These are phyloP conservation scores for Rhynchophorus ferrugineus DNA, from an alignment of 1,140 invertebrate species.

Conservation along the genomic window DNA sequence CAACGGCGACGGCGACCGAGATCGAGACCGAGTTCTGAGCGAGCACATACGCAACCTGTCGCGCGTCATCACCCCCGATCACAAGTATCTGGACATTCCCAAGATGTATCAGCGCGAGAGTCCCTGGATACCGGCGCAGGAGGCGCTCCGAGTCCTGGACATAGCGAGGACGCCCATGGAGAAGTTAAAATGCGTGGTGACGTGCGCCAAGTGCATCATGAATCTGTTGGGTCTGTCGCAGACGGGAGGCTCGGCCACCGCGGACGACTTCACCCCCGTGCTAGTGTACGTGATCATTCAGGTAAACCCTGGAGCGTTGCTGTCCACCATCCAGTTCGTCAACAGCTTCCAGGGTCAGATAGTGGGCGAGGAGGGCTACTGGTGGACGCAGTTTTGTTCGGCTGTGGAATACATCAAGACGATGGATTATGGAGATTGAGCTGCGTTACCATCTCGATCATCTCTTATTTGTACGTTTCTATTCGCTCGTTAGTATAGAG, in stretches of 20 bases:
- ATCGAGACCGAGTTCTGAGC: conserved; percentile 79
- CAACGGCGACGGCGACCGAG: conserved; percentile 91
- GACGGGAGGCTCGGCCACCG: conserved; percentile 75
- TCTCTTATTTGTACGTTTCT: neutral
- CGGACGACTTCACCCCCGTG: conserved; percentile 95
- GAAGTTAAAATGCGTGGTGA: conserved; percentile 78
- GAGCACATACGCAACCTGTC: conserved; percentile 84
- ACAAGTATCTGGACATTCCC: conserved; percentile 76
- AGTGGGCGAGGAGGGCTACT: conserved; percentile 90
- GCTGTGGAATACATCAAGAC: conserved; percentile 98
- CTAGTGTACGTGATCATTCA: conserved; percentile 92
- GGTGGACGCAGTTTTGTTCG: conserved; percentile 97
- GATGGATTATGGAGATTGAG: conserved; percentile 70
- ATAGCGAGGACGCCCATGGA: conserved; percentile 92
- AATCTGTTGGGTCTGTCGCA: conserved; percentile 81
- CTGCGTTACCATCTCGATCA: neutral
- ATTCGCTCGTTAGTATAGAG: conserved; percentile 19
- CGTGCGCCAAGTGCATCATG: conserved; percentile 89
- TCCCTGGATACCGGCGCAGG: conserved; percentile 95
- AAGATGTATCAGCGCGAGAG: conserved; percentile 80
- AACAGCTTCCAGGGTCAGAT: conserved; percentile 80
- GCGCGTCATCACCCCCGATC: conserved; percentile 69
- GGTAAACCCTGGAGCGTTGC: conserved; percentile 88
- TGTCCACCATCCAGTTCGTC: conserved; percentile 97
- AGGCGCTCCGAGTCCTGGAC: conserved; percentile 83